Conservation (phyloP, 2,113 vertebrate species). For the Himantopus leucocephalus region DNA sequence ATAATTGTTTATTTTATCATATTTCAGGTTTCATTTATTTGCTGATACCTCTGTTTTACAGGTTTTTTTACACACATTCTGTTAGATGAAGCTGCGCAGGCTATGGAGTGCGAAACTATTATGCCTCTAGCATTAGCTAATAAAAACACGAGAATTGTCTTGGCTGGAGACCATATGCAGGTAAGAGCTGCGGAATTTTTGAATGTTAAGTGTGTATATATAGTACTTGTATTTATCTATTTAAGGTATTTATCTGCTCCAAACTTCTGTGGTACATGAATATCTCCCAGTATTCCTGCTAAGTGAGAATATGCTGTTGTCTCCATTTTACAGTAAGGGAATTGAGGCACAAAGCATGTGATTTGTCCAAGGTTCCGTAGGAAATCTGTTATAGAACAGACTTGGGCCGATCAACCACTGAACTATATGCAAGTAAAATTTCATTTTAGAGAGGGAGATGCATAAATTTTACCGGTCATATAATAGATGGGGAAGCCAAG, state of each 20-base stretch:
- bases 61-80: constrained; percentile 97
- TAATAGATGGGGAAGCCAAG: background rate
- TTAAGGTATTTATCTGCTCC: background rate
- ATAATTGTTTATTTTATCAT: background rate
- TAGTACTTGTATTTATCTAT: background rate
- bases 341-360: background rate
- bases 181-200: constrained; percentile 65
- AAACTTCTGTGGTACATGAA: background rate
- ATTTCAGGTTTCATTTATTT: constrained; percentile 40
- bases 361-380: background rate
- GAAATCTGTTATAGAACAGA: background rate
- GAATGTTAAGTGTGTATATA: background rate
- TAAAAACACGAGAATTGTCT: constrained; percentile 90
- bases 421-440: background rate
- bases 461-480: background rate
- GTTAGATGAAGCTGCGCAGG: constrained; percentile 97
- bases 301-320: background rate
- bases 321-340: background rate
- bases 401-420: background rate
- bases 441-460: background rate
- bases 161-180: constrained; percentile 99
- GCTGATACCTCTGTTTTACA: constrained; percentile 64
- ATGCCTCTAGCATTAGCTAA: constrained; percentile 96
- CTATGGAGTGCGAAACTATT: constrained; percentile 99
- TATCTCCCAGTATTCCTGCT: background rate